phyloP scores from a whole-genome alignment of 2,113 vertebrate species.

The Carettochelys insculpta region DNA sequence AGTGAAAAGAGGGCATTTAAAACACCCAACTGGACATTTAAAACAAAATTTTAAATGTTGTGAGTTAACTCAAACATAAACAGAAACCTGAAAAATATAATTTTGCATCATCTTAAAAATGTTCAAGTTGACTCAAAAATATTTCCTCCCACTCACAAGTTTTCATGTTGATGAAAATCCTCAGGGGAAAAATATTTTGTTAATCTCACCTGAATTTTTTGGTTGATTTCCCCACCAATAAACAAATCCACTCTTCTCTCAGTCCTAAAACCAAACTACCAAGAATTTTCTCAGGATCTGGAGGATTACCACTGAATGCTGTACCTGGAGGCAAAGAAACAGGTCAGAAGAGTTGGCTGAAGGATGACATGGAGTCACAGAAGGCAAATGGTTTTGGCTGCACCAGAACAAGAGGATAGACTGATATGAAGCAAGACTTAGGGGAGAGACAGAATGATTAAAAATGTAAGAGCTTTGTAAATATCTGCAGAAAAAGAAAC shows the following conservation, averaged over 20 bases:
- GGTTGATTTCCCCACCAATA: background rate
- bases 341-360: background rate
- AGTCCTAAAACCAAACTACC: background rate
- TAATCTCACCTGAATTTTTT: too few species aligned
- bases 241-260: background rate
- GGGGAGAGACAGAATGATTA: background rate
- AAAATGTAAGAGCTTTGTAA: background rate
- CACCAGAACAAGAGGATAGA: background rate
- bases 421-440: background rate
- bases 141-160: background rate
- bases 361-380: background rate
- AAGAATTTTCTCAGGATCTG: background rate
- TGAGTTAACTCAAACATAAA: background rate
- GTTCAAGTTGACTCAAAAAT: background rate
- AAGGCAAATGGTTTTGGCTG: background rate
- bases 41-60: background rate
- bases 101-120: background rate
- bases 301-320: background rate
- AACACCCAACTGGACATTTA: background rate
- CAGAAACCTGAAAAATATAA: background rate
- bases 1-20: background rate
- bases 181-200: too few species aligned
- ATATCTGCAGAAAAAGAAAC: background rate
- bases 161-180: background rate
- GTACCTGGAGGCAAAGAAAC: background rate